Evolutionary conservation across 2,888 invertebrate species (phyloP), one percentile per base, ranked within the genome.

Genomic region (Drosophila percnosoma): DNA sequence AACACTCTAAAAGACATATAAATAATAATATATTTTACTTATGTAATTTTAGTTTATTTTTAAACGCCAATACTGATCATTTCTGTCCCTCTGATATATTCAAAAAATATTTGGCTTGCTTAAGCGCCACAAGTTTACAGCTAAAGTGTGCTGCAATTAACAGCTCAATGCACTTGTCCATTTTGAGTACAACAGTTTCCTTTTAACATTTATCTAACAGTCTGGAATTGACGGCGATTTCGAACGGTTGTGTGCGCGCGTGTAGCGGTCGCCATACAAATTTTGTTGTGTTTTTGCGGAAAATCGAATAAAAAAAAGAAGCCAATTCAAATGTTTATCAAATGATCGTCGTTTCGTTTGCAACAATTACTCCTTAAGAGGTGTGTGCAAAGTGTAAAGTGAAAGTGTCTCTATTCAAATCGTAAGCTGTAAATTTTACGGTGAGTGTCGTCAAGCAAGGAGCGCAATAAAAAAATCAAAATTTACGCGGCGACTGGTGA

Each of bases 281-380:
- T 74, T 82, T 84, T 79, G 84, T 82, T 85, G 80, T 87, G 79
- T 87, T 87, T 74, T 75, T 77, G 72, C 82, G 85, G 85, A 87
- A 84, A 87, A 82, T 87, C 80, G 72, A 82, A 87, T 82, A 84
- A 84, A 85, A 78, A 70, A 61, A 67, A 65, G 21, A 68, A 48
- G 24, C 40, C 48, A 68, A 51, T 62, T 70, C 66, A 82, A 84
- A 84, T 84, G 83, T 80, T 84, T 86, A 78, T 67, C 74, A 86
- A 89, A 85, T 84, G 82, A 83, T 78, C 74, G 69, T 64, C 82
- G 72, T 21, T 52, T 74, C 54, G 71, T 64, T 82, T 75, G 78
- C 80, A 80, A 80, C 80, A 80, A 85, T 78, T 80, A 83, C 83
- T 88, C 87, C 69, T 66, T 75, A 83, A 86, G 81, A 81, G 78